phyloP scores from a whole-genome alignment of 2,797 vertebrate genomes.

The Bradypodion pumilum region DNA sequence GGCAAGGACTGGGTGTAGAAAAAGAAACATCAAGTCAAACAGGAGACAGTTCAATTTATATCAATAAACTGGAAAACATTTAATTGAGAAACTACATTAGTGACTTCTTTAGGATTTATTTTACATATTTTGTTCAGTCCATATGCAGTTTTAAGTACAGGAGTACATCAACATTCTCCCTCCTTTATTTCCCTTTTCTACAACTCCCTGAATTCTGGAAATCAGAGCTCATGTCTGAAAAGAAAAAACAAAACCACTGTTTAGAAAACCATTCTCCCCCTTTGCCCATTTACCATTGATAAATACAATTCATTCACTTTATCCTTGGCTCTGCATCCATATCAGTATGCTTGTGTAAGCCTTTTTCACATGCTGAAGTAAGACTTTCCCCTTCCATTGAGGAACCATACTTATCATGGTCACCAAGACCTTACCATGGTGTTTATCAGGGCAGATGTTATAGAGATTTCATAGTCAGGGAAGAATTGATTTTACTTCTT shows the following conservation, averaged over 20 bases:
- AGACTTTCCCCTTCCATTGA: not conserved
- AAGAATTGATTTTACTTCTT: too few relatives aligned
- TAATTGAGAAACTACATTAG: not conserved
- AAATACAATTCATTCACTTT: too few relatives aligned
- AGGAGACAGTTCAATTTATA: not conserved
- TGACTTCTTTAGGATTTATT: not conserved
- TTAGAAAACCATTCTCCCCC: too few relatives aligned
- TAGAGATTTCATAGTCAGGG: too few relatives aligned
- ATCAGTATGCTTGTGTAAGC: not conserved
- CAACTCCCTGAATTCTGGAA: not conserved
- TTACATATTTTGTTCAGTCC: not conserved
- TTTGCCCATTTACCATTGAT: too few relatives aligned
- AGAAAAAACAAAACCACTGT: not conserved
- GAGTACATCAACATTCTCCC: not conserved
- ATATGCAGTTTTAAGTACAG: not conserved
- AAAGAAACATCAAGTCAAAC: too few relatives aligned
- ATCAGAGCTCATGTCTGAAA: not conserved
- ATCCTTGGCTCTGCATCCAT: too few relatives aligned
- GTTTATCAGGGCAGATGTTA: too few relatives aligned
- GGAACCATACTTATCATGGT: not conserved
- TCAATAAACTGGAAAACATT: not conserved
- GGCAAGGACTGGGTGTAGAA: too few relatives aligned
- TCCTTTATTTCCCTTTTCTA: too few relatives aligned
- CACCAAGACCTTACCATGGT: too few relatives aligned
- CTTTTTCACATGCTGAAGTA: not conserved